Conservation (phyloP, 2,797 vertebrate species). For the Liparis tanakae region DNA sequence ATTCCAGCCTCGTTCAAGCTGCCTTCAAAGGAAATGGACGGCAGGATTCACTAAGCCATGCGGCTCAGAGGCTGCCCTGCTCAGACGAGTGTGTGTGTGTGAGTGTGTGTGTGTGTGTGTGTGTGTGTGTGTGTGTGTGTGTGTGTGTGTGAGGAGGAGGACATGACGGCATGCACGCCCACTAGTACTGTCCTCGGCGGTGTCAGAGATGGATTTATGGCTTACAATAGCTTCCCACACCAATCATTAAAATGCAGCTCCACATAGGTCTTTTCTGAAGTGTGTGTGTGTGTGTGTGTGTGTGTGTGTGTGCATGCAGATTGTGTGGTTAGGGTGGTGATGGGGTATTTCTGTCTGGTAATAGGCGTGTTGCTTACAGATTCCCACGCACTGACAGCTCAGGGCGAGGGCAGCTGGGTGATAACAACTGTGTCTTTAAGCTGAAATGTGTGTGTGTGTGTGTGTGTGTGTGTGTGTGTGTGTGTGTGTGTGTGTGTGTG, state of each 20-base stretch:
- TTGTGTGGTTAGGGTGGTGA: conserved; percentile 20
- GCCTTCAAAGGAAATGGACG: conserved; percentile 76
- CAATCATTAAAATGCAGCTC: conserved; percentile 69
- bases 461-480: conserved; percentile 24
- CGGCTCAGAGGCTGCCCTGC: conserved; percentile 61
- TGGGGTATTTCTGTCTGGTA: conserved; percentile 51
- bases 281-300: conserved; percentile 24
- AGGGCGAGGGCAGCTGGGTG: conserved; percentile 44
- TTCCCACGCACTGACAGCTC: conserved; percentile 58
- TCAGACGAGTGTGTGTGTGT: conserved; percentile 51
- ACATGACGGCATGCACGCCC: conserved; percentile 34
- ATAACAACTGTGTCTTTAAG: conserved; percentile 51
- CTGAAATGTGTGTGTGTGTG: conserved; percentile 45
- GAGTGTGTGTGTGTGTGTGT: conserved; percentile 28
- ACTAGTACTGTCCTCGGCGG: conserved; percentile 51
- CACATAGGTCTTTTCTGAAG: conserved; percentile 30
- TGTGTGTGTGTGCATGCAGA: conserved; percentile 17
- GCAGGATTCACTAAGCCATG: conserved; percentile 75
- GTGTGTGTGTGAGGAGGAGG: conserved; percentile 16
- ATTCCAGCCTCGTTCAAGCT: conserved; percentile 71
- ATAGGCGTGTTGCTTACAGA: conserved; percentile 51
- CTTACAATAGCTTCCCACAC: conserved; percentile 70
- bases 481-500: conserved; percentile 27
- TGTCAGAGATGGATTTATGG: conserved; percentile 70
- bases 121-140: background rate